Percentiles rank a stretch among this genome's conserved stretches.
Conservation (phyloP, 2,113 vertebrate genomes). For the Anolis carolinensis region DNA sequence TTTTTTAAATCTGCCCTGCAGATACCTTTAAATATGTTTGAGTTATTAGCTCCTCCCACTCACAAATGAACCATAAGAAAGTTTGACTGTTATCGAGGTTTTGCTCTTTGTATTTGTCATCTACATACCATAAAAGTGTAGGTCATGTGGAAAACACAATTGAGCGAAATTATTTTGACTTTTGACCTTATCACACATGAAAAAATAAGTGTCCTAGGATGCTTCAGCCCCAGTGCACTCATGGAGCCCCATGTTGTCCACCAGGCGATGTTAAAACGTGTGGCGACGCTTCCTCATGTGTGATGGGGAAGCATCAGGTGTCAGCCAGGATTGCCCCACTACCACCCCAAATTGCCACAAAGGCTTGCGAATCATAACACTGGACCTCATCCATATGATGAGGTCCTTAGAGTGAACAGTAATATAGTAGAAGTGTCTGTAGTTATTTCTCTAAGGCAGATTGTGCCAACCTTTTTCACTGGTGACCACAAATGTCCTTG, state of each 20-base stretch:
- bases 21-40: slow-evolving; percentile 28
- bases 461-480: not conserved
- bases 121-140: not conserved
- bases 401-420: not conserved
- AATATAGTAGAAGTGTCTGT: not conserved
- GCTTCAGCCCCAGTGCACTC: no score
- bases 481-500: not conserved
- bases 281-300: no score
- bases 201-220: no score
- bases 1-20: slow-evolving; percentile 15
- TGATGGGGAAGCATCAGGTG: no score
- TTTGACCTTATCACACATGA: not conserved
- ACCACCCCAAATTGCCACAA: no score
- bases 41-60: slow-evolving; percentile 24
- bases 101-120: not conserved
- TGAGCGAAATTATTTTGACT: not conserved
- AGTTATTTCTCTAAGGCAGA: not conserved
- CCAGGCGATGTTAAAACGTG: no score
- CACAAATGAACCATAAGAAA: slow-evolving; percentile 31
- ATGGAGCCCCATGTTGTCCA: no score
- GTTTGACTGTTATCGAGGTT: not conserved
- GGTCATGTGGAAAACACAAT: not conserved
- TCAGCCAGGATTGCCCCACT: no score
- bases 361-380: no score
- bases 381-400: no score